phyloP scores from a whole-genome alignment of 2,797 vertebrate species.

The Jordanella pulchra region DNA sequence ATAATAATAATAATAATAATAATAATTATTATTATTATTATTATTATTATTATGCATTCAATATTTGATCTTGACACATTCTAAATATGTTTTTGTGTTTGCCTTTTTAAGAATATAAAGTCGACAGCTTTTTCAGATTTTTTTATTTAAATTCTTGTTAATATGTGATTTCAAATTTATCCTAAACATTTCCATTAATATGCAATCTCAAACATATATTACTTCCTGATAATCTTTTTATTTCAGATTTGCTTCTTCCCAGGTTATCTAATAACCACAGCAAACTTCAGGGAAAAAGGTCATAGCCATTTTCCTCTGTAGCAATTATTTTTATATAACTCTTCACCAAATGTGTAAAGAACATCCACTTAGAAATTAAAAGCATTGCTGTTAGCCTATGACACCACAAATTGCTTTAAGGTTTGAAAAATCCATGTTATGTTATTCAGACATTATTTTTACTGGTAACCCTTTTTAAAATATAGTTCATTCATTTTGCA shows the following conservation, averaged over 20 bases:
- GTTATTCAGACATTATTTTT: background rate
- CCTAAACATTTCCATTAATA: background rate
- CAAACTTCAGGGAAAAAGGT: background rate
- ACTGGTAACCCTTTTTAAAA: background rate
- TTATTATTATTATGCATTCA: background rate
- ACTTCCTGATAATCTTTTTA: background rate
- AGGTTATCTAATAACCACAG: background rate
- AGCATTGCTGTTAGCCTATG: background rate
- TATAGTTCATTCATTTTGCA: background rate
- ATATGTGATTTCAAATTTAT: background rate
- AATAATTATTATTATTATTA: too few species aligned
- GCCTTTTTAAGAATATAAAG: too few species aligned
- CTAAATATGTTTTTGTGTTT: background rate
- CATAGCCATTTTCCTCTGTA: conserved; percentile 2
- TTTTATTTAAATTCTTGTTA: background rate
- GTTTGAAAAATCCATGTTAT: background rate
- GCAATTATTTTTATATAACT: background rate
- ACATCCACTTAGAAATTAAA: background rate
- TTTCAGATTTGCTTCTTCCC: background rate
- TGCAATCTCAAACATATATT: background rate
- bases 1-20: too few species aligned
- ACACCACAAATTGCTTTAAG: background rate
- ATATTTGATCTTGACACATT: too few species aligned
- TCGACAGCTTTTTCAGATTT: too few species aligned
- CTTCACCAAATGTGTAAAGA: background rate